These are phyloP conservation scores for Pissodes strobi DNA, from an alignment of 1,140 invertebrate species.

Conservation along the genomic window DNA sequence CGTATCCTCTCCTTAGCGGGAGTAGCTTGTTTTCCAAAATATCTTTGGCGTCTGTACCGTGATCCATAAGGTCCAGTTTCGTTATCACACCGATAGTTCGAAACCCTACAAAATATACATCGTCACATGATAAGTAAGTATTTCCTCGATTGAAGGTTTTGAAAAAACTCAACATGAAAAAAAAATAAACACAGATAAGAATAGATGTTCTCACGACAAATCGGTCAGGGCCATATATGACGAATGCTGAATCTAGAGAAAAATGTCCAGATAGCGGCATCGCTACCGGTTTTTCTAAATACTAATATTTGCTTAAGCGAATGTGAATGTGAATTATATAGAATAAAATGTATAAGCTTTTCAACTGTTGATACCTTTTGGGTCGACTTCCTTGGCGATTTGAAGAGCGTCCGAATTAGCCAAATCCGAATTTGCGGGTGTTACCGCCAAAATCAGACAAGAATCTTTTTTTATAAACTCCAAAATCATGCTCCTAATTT, in stretches of 20 bases:
- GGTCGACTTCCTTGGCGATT: constrained; percentile 93
- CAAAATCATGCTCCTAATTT: constrained; percentile 94
- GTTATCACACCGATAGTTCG: constrained; percentile 99
- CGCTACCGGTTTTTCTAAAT: too few species aligned
- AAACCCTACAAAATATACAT: constrained; percentile 57
- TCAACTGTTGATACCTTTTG: constrained; percentile 71
- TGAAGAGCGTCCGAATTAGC: constrained; percentile 96
- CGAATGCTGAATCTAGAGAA: not conserved
- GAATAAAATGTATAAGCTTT: too few species aligned
- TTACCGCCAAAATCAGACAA: constrained; percentile 93
- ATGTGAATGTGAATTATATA: too few species aligned
- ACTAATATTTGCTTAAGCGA: too few species aligned
- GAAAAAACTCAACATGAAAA: not conserved
- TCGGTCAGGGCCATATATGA: too few species aligned
- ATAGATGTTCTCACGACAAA: too few species aligned
- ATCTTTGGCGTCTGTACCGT: constrained; percentile 97
- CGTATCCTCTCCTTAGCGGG: constrained; percentile 86
- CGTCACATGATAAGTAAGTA: too few species aligned
- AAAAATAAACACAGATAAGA: not conserved
- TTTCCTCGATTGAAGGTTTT: not conserved
- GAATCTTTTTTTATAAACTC: constrained; percentile 92
- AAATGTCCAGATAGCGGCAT: too few species aligned
- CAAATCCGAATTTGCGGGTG: constrained; percentile 95
- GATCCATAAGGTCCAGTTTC: constrained; percentile 99
- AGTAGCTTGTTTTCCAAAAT: constrained; percentile 97